Evolutionary conservation across 2,113 vertebrate species (phyloP), one percentile per base, ranked within the genome.

Genomic region (Cepphus grylle): DNA sequence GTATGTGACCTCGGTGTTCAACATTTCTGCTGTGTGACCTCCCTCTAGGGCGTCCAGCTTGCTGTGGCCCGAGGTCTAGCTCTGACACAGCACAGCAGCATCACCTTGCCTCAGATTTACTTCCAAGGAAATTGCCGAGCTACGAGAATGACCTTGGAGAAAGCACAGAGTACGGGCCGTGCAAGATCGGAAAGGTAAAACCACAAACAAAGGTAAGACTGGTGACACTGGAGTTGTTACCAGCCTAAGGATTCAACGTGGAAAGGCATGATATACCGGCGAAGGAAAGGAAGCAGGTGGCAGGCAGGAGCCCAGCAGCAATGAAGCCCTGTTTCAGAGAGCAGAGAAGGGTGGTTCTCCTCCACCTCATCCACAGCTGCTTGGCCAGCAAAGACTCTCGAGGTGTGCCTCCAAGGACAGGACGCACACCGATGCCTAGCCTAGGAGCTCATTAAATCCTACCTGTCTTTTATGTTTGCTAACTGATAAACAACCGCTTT

Each of bases 341-440:
- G 12, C 10, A 86, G 81, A 36, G 23, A 42, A 55, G 8, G 19
- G 12, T n/a, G 13, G 27, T 27, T 20, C 36, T 82, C 21, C 52
- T 56, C 66, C 47, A 77, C 9, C 25, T 62, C 45, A 56, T 19
- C 61, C 58, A 49, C 50, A 86, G 55, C 25, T 73, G 21, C 62
- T 53, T 38, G 53, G 30, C 47, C 63, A 65, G 67, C 66, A 76
- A 67, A 67, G 36, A 12, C 34, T 42, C 50, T 18, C 21, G 15
- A 36, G 30, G n/a, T 11, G 6, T 76, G 26, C 53, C 56, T 21
- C 1, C 7, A 4, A 15, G 40, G 79, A 69, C 12, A 22, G 62
- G 52, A 72, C 2, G 1, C 25, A 47, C 11, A 32, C 0, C 0
- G 3, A 29, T 11, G 14, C n/a, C 25, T 6, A 38, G 36, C 18